Evolutionary conservation across 2,113 vertebrate genomes (phyloP).

Genomic region (Psettodes erumei): DNA sequence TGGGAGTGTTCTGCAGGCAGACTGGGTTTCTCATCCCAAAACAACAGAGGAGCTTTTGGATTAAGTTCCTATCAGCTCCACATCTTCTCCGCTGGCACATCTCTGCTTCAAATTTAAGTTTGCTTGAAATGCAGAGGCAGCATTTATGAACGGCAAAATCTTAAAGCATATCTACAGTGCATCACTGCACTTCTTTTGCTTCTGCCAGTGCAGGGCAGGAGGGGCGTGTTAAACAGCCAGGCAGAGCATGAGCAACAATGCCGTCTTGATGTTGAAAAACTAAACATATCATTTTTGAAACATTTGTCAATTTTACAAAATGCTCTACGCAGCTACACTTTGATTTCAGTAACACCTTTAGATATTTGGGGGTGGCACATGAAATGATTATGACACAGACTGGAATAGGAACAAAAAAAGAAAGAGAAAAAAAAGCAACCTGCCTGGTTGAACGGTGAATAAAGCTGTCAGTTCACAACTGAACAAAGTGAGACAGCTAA

Average conservation of each 20-base stretch:
- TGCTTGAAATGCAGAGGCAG: neutral
- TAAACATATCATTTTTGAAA: neutral
- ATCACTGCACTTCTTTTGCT: neutral
- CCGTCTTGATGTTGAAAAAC: neutral
- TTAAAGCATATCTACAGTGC: neutral
- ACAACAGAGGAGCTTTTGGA: neutral
- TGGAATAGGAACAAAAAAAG: neutral
- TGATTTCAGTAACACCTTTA: neutral
- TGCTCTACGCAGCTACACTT: too few relatives aligned
- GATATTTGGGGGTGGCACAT: neutral
- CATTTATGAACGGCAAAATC: neutral
- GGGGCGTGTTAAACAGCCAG: too few relatives aligned
- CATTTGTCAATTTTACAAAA: neutral
- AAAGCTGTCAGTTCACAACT: neutral
- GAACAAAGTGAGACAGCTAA: conserved; percentile 1
- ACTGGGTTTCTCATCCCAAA: neutral
- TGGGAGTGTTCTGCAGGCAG: neutral
- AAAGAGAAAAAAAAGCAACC: neutral
- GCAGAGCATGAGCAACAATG: too few relatives aligned
- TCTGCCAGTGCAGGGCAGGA: neutral
- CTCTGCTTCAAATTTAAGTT: too few relatives aligned
- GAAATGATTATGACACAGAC: neutral
- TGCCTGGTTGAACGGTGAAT: neutral
- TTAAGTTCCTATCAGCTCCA: neutral
- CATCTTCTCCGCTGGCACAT: too few relatives aligned